A percentile compares a stretch with the other conserved stretches of the same genome.
These are phyloP conservation scores for Siderastrea radians DNA, from an alignment of 92 coral and sea anemone species.

Conservation along the genomic window DNA sequence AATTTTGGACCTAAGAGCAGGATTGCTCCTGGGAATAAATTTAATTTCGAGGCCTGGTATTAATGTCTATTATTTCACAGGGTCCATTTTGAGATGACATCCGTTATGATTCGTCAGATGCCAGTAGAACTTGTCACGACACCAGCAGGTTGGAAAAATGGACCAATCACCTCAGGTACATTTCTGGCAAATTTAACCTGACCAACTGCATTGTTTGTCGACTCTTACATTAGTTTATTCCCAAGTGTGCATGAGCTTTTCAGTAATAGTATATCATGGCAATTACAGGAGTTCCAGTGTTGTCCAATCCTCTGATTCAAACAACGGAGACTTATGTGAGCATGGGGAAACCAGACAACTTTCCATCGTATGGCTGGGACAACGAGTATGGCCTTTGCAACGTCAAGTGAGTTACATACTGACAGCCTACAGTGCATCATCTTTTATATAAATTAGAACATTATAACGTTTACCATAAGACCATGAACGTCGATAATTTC, in stretches of 20 bases:
- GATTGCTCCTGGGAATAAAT: no score
- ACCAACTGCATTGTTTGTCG: no score
- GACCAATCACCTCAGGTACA: constrained; percentile 71
- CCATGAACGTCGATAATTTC: no score
- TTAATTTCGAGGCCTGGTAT: no score
- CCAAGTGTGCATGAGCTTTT: neutral
- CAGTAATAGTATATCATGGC: constrained; percentile 27
- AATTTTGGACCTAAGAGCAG: no score
- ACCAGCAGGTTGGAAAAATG: constrained; percentile 76
- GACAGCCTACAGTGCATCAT: neutral
- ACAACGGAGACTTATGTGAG: constrained; percentile 57
- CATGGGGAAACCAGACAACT: constrained; percentile 80
- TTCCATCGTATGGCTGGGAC: constrained; percentile 89
- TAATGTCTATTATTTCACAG: constrained; percentile 9
- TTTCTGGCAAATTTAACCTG: neutral
- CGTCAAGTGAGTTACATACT: constrained; percentile 65
- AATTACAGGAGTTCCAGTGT: constrained; percentile 65
- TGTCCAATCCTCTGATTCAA: constrained; percentile 61
- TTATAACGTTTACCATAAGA: no score
- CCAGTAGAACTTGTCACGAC: constrained; percentile 58
- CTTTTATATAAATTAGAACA: no score
- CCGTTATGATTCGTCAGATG: constrained; percentile 79
- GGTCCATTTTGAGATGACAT: constrained; percentile 80
- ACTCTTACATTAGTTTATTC: neutral
- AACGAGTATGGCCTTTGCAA: constrained; percentile 81